Conservation (phyloP, 2,113 vertebrate genomes). For the Pseudorasbora parva region DNA sequence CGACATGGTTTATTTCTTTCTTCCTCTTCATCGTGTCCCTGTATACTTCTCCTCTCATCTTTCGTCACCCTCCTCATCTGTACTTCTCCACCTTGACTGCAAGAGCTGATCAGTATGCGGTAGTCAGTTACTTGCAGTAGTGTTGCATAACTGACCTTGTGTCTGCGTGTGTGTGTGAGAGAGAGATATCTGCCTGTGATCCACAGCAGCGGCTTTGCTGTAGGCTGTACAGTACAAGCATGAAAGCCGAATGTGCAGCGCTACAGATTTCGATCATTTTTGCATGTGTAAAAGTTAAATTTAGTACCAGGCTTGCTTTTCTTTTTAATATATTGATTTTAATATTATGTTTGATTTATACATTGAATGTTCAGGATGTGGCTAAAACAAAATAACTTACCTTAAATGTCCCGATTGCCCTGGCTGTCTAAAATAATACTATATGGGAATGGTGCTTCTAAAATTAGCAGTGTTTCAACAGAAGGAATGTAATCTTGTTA, state of each 20-base stretch:
- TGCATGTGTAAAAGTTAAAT: not conserved
- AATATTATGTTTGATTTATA: not conserved
- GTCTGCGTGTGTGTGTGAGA: too few species aligned
- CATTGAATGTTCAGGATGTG: not conserved
- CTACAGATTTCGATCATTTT: not conserved
- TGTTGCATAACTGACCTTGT: slow-evolving; percentile 86
- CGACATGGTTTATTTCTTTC: slow-evolving; percentile 3
- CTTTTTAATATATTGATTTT: not conserved
- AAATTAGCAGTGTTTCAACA: slow-evolving; percentile 31
- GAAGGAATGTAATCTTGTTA: slow-evolving; percentile 32
- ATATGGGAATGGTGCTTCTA: slow-evolving; percentile 26
- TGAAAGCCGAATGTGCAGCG: not conserved
- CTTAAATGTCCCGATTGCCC: not conserved
- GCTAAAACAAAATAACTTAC: not conserved
- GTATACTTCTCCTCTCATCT: not conserved
- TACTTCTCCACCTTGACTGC: slow-evolving; percentile 48
- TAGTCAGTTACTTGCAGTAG: slow-evolving; percentile 82
- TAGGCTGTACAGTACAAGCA: slow-evolving; percentile 6
- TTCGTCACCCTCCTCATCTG: not conserved
- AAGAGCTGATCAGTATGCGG: slow-evolving; percentile 82
- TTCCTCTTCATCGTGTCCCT: not conserved
- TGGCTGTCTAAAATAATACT: not conserved
- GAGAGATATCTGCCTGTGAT: slow-evolving; percentile 38
- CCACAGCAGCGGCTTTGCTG: slow-evolving; percentile 13
- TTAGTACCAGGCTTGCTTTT: not conserved